Evolutionary conservation across 2,797 vertebrate genomes (phyloP).

Genomic region (Ctenopoma multispine): DNA sequence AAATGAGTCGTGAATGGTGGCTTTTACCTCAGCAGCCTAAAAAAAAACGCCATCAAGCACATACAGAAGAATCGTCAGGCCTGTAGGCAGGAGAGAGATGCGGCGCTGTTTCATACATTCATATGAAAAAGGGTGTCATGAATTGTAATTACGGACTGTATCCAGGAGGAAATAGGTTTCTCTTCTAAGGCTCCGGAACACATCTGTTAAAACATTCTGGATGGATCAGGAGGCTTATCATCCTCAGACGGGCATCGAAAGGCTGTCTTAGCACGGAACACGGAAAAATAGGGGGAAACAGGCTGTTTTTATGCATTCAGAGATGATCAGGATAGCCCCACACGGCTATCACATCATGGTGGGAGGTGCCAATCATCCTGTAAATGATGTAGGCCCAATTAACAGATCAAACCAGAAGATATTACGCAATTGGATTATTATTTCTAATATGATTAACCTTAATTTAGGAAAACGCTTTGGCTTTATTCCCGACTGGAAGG

Average conservation of each 20-base stretch:
- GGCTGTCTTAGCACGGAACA: conserved; percentile 30
- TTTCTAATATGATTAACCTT: neutral
- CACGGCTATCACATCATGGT: conserved; percentile 63
- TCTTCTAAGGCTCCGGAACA: conserved; percentile 18
- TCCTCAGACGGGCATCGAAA: conserved; percentile 1
- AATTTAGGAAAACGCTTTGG: conserved; percentile 26
- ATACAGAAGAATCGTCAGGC: conserved; percentile 31
- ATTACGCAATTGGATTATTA: conserved; percentile 20
- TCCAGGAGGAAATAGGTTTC: conserved; percentile 47
- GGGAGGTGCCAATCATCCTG: conserved; percentile 76
- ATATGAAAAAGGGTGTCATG: conserved; percentile 64
- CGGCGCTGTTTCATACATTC: conserved; percentile 44
- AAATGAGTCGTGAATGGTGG: conserved; percentile 60
- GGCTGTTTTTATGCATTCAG: conserved; percentile 11
- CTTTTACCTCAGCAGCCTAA: conserved; percentile 23
- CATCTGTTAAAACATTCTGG: conserved; percentile 13
- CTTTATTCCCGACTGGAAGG: conserved; percentile 59
- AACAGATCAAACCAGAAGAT: conserved; percentile 33
- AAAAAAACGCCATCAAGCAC: conserved; percentile 18
- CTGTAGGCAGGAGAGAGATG: conserved; percentile 33
- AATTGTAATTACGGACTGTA: conserved; percentile 66
- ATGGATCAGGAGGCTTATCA: conserved; percentile 9
- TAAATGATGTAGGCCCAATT: conserved; percentile 67
- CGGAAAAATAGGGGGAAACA: neutral
- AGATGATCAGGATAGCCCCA: conserved; percentile 49